A percentile compares a stretch with the other conserved stretches of the same genome.
phyloP scores from a whole-genome alignment of 2,888 invertebrate species.

The Helobdella robusta region DNA sequence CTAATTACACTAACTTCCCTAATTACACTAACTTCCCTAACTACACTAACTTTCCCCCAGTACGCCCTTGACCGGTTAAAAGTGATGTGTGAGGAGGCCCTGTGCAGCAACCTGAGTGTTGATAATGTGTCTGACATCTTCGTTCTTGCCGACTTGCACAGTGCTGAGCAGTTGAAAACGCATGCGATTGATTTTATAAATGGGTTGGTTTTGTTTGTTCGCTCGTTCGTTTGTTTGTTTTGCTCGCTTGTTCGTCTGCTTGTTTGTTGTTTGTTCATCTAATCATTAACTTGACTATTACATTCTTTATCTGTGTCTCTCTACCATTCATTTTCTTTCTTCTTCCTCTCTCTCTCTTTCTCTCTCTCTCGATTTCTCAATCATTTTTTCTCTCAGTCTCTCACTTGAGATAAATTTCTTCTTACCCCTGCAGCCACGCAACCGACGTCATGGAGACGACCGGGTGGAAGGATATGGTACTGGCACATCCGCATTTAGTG shows the following conservation, averaged over 20 bases:
- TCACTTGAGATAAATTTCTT: no score
- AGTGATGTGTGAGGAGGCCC: slow-evolving; percentile 82
- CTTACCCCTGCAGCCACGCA: no score
- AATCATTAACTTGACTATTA: no score
- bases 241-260: neutral
- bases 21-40: no score
- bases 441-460: slow-evolving; percentile 96
- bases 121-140: slow-evolving; percentile 94
- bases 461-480: slow-evolving; percentile 96
- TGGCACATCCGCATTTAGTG: slow-evolving; percentile 91
- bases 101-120: slow-evolving; percentile 84
- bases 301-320: neutral
- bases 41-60: no score
- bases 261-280: no score
- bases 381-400: no score
- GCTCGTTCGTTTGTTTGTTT: slow-evolving; percentile 47
- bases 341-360: no score
- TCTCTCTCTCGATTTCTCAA: no score
- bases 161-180: slow-evolving; percentile 93
- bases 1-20: no score
- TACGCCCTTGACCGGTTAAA: slow-evolving; percentile 95
- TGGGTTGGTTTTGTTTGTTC: no score
- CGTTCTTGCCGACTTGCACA: slow-evolving; percentile 91
- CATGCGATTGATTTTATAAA: slow-evolving; percentile 98
- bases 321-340: neutral